Conservation (phyloP, 2,888 invertebrate genomes). For the Unio delphinus region DNA sequence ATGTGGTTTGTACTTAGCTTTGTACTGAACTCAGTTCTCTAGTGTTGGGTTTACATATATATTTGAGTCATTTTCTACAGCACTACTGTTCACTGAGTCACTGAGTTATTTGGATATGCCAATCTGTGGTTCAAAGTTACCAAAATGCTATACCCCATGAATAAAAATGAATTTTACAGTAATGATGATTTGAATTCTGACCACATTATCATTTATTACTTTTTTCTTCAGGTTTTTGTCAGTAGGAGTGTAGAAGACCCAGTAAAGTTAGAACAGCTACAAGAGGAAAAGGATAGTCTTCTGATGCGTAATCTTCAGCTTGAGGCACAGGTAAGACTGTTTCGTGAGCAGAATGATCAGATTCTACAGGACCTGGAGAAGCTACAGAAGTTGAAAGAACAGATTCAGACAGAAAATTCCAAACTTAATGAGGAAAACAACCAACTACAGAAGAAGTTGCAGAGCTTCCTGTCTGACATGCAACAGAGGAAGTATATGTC, state of each 20-base stretch:
- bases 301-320: conserved; percentile 13
- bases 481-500: conserved; percentile 26
- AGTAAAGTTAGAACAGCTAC: conserved; percentile 11
- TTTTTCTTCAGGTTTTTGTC: conserved; percentile 28
- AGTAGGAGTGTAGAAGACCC: conserved; percentile 20
- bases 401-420: conserved; percentile 49
- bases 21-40: no score
- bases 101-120: no score
- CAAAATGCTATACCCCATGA: no score
- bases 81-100: no score
- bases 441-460: conserved; percentile 43
- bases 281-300: conserved; percentile 22
- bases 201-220: no score
- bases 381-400: conserved; percentile 43
- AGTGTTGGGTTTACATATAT: no score
- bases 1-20: no score
- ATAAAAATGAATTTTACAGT: no score
- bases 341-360: conserved; percentile 47
- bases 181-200: no score
- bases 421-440: conserved; percentile 48
- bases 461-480: conserved; percentile 36
- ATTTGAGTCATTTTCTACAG: no score
- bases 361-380: conserved; percentile 52
- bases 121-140: no score
- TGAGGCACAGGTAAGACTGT: conserved; percentile 30